Base-by-base conservation (phyloP, 2,888 invertebrate species). In the Julus scandinavius region DNA sequence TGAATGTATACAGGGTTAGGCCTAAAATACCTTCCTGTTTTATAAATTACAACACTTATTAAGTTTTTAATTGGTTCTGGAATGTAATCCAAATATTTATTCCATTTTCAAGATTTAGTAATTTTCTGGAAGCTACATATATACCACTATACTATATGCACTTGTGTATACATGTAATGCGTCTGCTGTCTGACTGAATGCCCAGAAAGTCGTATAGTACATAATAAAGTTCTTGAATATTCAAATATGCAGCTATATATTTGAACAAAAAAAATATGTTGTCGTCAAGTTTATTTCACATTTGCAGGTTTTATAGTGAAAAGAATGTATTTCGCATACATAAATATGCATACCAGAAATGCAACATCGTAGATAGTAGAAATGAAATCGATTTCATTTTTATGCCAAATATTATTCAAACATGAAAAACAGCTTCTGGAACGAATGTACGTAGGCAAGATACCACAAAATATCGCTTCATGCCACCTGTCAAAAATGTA, bases 401-500 rank as follows among this genome's bases (percentile, higher is more conserved):
- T 15, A 15, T 63, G 63, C 20, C 63, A 63, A 63, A 63, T 17
- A 20, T 63, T 63, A 63, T 63, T 20, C n/a, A 63, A 63, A 63
- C 17, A 63, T n/a, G 17, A 63, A 20, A 63, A 63, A 63, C n/a
- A 63, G 17, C 63, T 63, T 63, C n/a, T 63, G 63, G n/a, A 63
- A n/a, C 63, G 5, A 63, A 63, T n/a, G 17, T 63, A 63, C n/a
- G n/a, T 45, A 45, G 41, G 41, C 41, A 45, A 45, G 41, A 45
- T 45, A 45, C 41, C 41, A 63, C 63, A 63, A n/a, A 17, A 63
- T 63, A 63, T 63, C 63, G 63, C 63, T 63, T 63, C 63, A 63
- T 63, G 63, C 63, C 63, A 63, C 63, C 63, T 63, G 63, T 63
- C 63, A n/a, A 63, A 63, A n/a, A 63, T 54, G n/a, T 17, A 3